phyloP scores from a whole-genome alignment of 2,888 invertebrate genomes.

The Dolomedes plantarius region DNA sequence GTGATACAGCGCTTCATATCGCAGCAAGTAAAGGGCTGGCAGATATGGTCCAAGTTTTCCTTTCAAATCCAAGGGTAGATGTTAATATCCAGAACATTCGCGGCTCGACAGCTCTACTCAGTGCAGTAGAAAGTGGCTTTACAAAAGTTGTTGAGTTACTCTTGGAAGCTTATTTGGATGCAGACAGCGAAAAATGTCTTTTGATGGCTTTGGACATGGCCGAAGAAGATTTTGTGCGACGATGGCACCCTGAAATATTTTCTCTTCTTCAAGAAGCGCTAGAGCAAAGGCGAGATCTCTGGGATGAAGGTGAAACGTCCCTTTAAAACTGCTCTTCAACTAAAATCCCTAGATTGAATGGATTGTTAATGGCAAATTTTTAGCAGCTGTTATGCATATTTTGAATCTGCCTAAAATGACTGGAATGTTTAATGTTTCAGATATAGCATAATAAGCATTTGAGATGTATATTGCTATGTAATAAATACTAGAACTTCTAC shows the following conservation, averaged over 20 bases:
- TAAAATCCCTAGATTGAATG: too few species aligned
- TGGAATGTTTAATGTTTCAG: too few species aligned
- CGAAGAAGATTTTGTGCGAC: conserved; percentile 34
- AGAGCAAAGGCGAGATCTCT: conserved; percentile 53
- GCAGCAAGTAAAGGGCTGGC: conserved; percentile 72
- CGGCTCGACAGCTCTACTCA: conserved; percentile 65
- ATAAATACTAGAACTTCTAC: too few species aligned
- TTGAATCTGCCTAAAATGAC: too few species aligned
- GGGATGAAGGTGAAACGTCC: conserved; percentile 68
- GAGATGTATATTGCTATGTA: too few species aligned
- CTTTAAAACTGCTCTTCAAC: too few species aligned
- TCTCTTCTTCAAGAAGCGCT: conserved; percentile 58
- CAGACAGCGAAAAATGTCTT: conserved; percentile 46
- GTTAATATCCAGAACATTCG: conserved; percentile 55
- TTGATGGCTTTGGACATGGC: conserved; percentile 37
- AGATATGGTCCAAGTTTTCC: conserved; percentile 55
- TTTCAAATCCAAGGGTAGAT: conserved; percentile 32
- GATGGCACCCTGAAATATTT: conserved; percentile 64
- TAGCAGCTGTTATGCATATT: too few species aligned
- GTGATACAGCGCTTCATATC: conserved; percentile 72
- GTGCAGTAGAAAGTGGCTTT: conserved; percentile 72
- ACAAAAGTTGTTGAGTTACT: conserved; percentile 61
- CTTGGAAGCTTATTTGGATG: conserved; percentile 43
- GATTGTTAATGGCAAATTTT: too few species aligned
- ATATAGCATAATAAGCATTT: too few species aligned